Conservation (phyloP, 2,113 vertebrate species). For the Dasyprocta punctata region DNA sequence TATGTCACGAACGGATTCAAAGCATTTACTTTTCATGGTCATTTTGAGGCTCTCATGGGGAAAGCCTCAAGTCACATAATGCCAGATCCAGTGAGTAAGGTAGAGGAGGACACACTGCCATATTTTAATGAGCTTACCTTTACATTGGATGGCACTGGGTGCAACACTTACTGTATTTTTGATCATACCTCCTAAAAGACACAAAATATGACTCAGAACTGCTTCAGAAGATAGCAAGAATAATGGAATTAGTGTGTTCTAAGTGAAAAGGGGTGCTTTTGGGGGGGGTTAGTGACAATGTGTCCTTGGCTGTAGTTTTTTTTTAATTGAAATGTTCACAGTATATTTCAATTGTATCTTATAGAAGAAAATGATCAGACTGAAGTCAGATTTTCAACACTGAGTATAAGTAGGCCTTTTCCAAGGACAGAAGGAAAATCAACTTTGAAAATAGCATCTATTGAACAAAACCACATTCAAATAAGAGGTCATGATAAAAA, state of each 20-base stretch:
- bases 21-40: not conserved
- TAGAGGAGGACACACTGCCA: not conserved
- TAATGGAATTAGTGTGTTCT: not conserved
- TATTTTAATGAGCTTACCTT: not conserved
- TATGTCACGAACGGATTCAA: not conserved
- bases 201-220: not conserved
- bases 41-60: not conserved
- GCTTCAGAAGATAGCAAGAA: not conserved
- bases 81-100: not conserved
- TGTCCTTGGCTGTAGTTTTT: not conserved
- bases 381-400: constrained; percentile 50
- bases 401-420: constrained; percentile 55
- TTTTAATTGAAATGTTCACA: not conserved
- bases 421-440: constrained; percentile 56
- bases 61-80: not conserved
- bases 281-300: not conserved
- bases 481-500: constrained; percentile 60
- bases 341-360: not conserved
- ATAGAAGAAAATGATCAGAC: not conserved
- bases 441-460: constrained; percentile 50
- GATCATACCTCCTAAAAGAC: not conserved
- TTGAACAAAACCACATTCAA: constrained; percentile 56
- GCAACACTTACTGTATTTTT: not conserved
- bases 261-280: not conserved
- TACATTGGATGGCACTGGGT: not conserved